A percentile compares a stretch with the other conserved stretches of the same genome.
These are phyloP conservation scores for Drosophila santomea DNA, from an alignment of 1,140 invertebrate species.

Conservation along the genomic window DNA sequence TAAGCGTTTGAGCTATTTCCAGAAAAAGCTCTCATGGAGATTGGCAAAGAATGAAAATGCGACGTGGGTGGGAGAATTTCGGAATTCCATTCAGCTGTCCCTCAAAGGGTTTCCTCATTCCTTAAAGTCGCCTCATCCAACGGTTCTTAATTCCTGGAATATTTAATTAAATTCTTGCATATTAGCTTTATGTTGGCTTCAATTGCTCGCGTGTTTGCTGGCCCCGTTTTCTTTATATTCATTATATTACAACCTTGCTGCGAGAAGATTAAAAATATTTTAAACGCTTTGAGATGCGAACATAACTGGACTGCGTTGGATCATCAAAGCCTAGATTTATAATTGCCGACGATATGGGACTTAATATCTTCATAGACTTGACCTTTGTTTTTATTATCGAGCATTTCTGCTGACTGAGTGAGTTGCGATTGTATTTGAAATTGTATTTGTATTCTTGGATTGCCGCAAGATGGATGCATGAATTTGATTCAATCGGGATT, in stretches of 20 bases:
- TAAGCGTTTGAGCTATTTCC: slow-evolving; percentile 66
- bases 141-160: slow-evolving; percentile 41
- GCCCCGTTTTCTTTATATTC: slow-evolving; percentile 15
- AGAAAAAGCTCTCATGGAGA: slow-evolving; percentile 51
- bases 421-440: background rate
- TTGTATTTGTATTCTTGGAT: slow-evolving; percentile 2
- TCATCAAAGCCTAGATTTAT: slow-evolving; percentile 16
- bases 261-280: slow-evolving; percentile 10
- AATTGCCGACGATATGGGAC: slow-evolving; percentile 23
- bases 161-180: slow-evolving; percentile 21
- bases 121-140: slow-evolving; percentile 13
- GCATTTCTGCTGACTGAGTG: background rate
- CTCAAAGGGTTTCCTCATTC: slow-evolving; percentile 40
- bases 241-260: slow-evolving; percentile 15
- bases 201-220: slow-evolving; percentile 11
- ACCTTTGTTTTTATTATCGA: slow-evolving; percentile 12
- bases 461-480: background rate
- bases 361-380: slow-evolving; percentile 10
- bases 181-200: background rate
- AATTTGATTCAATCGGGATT: slow-evolving; percentile 6
- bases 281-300: slow-evolving; percentile 2
- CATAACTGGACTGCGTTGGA: slow-evolving; percentile 1
- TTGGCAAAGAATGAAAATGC: slow-evolving; percentile 31
- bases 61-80: slow-evolving; percentile 8
- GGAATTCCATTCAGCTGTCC: slow-evolving; percentile 27